Base-by-base conservation (phyloP, 2,797 vertebrate genomes). In the Phataginus tetradactyla region DNA sequence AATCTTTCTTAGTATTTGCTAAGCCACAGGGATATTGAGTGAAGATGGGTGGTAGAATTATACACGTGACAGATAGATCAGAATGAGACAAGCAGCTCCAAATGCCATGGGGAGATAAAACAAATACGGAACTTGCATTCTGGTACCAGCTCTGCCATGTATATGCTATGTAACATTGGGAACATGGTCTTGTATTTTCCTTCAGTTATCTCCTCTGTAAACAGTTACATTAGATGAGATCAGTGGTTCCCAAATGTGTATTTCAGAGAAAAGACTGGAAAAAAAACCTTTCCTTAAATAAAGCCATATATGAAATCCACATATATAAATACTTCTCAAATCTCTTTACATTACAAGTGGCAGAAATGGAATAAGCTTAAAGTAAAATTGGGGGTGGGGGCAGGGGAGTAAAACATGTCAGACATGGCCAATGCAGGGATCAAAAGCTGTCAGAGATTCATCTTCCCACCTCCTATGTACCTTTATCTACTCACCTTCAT, bases 231-330 rank as follows among this genome's bases (percentile, higher is more conserved):
- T 96, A 66, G 21, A 96, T 96, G 96, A 96, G 79, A 91, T 95
- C 91, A 96, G 74, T 75, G 69, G 59, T 97, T 96, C 63, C 72
- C 53, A 94, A 94, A 91, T 96, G 97, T 96, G 87, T 96, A 94
- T 90, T 97, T 95, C 64, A 90, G 79, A 92, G 90, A 92, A 95
- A 97, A 97, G 72, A 21, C 86, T 45, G 74, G 66, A 61, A 63
- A 96, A 93, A 92, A 89, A 91, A 92, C 64, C 27, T 84, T 97
- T 95, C 37, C 91, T 97, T 96, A 95, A 97, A 96, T 97, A 97
- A 97, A 89, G 78, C 94, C 94, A 86, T 74, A 93, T 61, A 85
- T 90, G 75, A 96, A 97, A 92, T 96, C 79, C 79, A 91, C 81
- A 89, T 64, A 86, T 87, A 95, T 95, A 91, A 97, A 91, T 94